Evolutionary conservation across 2,113 vertebrate species (phyloP).

Genomic region (Petaurus breviceps): DNA sequence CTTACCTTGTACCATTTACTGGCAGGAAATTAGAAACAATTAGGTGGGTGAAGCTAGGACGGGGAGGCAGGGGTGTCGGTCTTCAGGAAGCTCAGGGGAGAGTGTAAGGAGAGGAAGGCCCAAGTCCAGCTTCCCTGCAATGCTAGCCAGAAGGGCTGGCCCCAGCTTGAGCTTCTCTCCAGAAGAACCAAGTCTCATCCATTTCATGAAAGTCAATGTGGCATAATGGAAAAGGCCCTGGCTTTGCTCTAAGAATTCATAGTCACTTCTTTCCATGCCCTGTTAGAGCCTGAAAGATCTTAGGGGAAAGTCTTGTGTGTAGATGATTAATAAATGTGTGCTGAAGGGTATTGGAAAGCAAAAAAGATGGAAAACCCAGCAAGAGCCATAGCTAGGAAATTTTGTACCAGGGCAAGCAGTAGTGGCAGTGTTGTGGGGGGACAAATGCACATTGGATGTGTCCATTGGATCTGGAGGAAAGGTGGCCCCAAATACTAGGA

Average conservation of each 20-base stretch:
- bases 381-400: too few species aligned
- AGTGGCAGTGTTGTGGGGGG: too few species aligned
- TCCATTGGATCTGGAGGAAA: too few species aligned
- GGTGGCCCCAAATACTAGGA: too few species aligned
- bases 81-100: constrained; percentile 71
- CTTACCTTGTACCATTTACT: constrained; percentile 87
- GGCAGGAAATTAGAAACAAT: constrained; percentile 88
- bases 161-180: background rate
- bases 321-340: background rate
- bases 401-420: too few species aligned
- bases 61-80: constrained; percentile 74
- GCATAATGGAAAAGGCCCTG: background rate
- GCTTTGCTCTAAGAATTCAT: background rate
- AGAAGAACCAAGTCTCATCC: background rate
- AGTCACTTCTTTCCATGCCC: background rate
- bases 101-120: constrained; percentile 66
- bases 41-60: constrained; percentile 82
- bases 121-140: background rate
- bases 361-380: too few species aligned
- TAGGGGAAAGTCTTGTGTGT: background rate
- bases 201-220: background rate
- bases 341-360: background rate
- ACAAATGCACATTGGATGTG: too few species aligned
- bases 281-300: background rate
- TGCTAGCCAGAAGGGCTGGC: background rate